A percentile compares a stretch with the other conserved stretches of the same genome.
These are phyloP conservation scores for Zingel zingel DNA, from an alignment of 2,113 vertebrate genomes.

Conservation along the genomic window DNA sequence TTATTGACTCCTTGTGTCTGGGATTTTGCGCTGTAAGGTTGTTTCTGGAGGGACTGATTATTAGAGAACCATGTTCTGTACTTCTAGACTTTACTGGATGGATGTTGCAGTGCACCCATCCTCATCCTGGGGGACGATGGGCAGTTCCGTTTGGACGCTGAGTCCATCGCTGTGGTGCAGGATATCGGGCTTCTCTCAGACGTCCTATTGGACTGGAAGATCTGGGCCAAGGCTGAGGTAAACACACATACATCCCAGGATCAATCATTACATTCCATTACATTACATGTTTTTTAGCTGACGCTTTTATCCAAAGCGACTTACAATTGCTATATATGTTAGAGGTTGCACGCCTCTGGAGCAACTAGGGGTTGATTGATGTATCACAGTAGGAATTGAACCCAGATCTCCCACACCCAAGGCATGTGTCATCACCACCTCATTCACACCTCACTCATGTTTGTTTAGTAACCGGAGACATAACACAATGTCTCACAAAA, in stretches of 20 bases:
- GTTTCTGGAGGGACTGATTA: constrained; percentile 20
- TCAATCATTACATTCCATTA: not conserved
- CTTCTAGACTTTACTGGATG: constrained; percentile 90
- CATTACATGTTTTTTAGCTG: no score
- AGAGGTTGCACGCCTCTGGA: no score
- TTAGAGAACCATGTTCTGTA: constrained; percentile 21
- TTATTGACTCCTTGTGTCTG: constrained; percentile 49
- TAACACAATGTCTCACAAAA: not conserved
- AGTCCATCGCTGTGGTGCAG: constrained; percentile 92
- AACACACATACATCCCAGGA: not conserved
- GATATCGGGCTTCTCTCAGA: constrained; percentile 92
- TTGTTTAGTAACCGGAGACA: not conserved
- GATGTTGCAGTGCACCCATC: constrained; percentile 91
- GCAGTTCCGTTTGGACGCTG: constrained; percentile 87
- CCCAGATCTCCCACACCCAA: no score
- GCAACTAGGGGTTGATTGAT: no score
- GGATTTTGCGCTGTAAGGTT: constrained; percentile 7
- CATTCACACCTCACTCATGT: no score
- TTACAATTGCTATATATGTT: no score
- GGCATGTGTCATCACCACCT: no score
- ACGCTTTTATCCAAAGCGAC: no score
- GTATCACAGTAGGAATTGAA: no score
- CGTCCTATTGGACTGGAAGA: constrained; percentile 96
- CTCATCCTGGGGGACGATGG: constrained; percentile 87
- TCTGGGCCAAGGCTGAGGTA: constrained; percentile 91